phyloP scores from a whole-genome alignment of 2,888 invertebrate genomes.

The Arrhopalites spinosus region DNA sequence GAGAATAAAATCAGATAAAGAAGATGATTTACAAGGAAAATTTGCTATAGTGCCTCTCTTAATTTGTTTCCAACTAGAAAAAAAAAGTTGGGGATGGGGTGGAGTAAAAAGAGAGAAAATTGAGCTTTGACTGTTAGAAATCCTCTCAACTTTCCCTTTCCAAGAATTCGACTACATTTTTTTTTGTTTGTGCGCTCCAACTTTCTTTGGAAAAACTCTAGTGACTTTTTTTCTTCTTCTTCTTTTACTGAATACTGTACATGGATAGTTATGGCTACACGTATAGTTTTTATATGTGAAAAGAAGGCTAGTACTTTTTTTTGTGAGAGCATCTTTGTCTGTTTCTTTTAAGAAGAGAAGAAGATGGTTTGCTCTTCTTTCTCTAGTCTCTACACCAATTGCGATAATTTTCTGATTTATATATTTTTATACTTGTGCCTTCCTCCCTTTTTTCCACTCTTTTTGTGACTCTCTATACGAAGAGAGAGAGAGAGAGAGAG shows the following conservation, averaged over 20 bases:
- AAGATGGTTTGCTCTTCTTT: too few species aligned
- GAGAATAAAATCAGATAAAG: too few species aligned
- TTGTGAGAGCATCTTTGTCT: constrained; percentile 5
- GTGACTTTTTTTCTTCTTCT: not conserved
- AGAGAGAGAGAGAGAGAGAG: constrained; percentile 1
- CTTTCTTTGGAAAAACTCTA: not conserved
- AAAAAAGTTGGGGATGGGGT: constrained; percentile 33
- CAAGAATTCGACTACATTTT: constrained; percentile 7
- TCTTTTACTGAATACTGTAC: constrained; percentile 22
- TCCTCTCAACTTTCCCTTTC: not conserved
- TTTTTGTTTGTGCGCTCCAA: not conserved
- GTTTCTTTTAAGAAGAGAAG: too few species aligned
- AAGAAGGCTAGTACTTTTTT: too few species aligned
- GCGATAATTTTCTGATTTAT: constrained; percentile 53
- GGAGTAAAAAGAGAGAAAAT: constrained; percentile 5
- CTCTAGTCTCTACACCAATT: constrained; percentile 29
- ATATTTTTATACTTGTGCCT: constrained; percentile 43
- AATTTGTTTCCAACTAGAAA: constrained; percentile 40
- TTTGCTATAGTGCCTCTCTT: constrained; percentile 30
- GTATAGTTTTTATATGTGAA: too few species aligned
- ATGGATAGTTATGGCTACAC: too few species aligned
- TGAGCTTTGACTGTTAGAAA: not conserved
- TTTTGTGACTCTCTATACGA: not conserved
- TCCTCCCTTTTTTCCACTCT: not conserved
- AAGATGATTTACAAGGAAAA: constrained; percentile 47